phyloP scores from a whole-genome alignment of 1,140 invertebrate genomes.

The Steinernema feltiae region DNA sequence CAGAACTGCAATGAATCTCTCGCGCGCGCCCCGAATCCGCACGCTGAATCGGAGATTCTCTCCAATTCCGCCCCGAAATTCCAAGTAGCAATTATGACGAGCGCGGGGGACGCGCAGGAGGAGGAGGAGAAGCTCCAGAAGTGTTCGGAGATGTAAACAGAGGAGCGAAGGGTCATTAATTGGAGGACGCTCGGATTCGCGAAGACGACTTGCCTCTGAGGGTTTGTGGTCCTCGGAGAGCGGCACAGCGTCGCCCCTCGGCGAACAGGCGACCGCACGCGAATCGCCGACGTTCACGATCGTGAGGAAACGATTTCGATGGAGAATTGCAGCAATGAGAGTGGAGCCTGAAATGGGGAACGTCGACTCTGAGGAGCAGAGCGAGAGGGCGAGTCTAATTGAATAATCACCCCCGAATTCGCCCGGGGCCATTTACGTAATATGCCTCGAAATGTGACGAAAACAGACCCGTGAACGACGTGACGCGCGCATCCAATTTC shows the following conservation, averaged over 20 bases:
- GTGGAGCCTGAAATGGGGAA: slow-evolving; percentile 70
- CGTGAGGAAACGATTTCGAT: slow-evolving; percentile 70
- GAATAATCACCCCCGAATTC: not conserved
- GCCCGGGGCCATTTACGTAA: not conserved
- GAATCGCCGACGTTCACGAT: slow-evolving; percentile 95
- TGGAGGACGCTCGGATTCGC: not conserved
- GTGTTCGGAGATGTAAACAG: not conserved
- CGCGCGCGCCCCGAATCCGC: too few relatives aligned
- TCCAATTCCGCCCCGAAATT: not conserved
- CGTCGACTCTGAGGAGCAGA: slow-evolving; percentile 24
- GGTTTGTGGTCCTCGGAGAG: slow-evolving; percentile 93
- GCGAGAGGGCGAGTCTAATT: not conserved
- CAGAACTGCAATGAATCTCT: too few relatives aligned
- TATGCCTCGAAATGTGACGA: not conserved
- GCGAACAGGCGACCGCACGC: slow-evolving; percentile 85
- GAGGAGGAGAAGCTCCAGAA: too few relatives aligned
- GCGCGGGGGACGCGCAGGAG: not conserved
- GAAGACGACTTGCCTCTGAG: slow-evolving; percentile 68
- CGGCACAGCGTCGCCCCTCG: slow-evolving; percentile 77
- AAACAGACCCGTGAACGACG: slow-evolving; percentile 28
- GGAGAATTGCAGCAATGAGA: slow-evolving; percentile 77
- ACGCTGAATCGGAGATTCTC: too few relatives aligned
- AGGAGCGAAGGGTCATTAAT: not conserved
- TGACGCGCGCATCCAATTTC: slow-evolving; percentile 21
- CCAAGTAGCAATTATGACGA: not conserved